Evolutionary conservation across 2,888 invertebrate genomes (phyloP), one percentile per base, ranked within the genome.

Genomic region (Apocheima hispidaria): DNA sequence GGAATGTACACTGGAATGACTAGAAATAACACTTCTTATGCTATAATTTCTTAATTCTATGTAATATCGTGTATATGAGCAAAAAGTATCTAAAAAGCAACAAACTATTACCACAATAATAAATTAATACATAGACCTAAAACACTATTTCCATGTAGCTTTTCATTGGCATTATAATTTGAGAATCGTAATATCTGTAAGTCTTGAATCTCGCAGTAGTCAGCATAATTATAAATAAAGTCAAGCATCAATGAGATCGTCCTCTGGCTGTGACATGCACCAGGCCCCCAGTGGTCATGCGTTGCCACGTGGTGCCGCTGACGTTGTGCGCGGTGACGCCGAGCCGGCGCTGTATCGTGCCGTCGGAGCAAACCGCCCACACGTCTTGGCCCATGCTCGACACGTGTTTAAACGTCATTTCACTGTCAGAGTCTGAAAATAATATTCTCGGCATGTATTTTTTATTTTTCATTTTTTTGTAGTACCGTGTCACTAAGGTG

Each of bases 221-320:
- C 51, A 59, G 56, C 59, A 52, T 49, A 55, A n/a, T n/a, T 55
- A 51, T 49, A 60, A n/a, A n/a, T 3, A 12, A 10, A 20, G 30
- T n/a, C n/a, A n/a, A n/a, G 36, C 43, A 16, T 58, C 58, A 55
- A 0, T 64, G 51, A n/a, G 66, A 57, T 35, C 68, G 75, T 16
- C 84, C 88, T 51, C 92, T 82, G 2, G 88, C 84, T 0, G 90
- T 80, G 14, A 89, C 88, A 56, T 93, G 87, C 1, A 83, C 79
- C n/a, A 87, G 65, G 71, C 90, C 89, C 67, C 94, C 84, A 21
- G 79, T 66, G 48, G 96, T 95, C 30, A 96, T 95, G 41, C 94
- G 89, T 75, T 95, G 95, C 98, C 98, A 98, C 26, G 95, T 95
- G 28, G 95, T 94, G 49, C 98, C 98, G 56, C 94, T 94, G 2